Conservation (phyloP, 2,113 vertebrate genomes). For the Nothocercus nigrocapillus region DNA sequence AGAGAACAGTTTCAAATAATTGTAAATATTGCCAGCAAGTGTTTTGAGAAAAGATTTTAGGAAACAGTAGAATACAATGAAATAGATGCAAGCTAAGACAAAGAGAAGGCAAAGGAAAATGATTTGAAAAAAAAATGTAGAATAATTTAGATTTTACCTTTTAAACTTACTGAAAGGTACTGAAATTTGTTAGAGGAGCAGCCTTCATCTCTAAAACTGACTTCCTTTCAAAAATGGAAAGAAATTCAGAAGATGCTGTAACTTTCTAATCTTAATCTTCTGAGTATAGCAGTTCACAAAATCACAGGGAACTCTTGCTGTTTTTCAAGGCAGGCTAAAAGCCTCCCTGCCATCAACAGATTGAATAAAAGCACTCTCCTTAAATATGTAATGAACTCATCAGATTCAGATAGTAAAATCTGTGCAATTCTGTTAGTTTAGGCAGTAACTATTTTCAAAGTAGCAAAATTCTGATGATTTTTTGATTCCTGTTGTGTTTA, state of each 20-base stretch:
- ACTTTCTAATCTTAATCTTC: rapidly evolving
- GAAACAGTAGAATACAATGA: background rate
- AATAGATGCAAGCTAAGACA: background rate
- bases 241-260: background rate
- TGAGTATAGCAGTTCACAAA: background rate
- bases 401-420: background rate
- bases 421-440: background rate
- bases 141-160: background rate
- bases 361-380: background rate
- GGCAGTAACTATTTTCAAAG: background rate
- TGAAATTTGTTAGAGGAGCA: background rate
- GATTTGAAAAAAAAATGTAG: background rate
- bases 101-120: background rate
- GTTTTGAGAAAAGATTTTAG: background rate
- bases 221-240: background rate
- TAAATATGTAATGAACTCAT: background rate
- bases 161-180: background rate
- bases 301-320: background rate
- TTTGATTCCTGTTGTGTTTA: background rate
- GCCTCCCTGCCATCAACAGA: background rate
- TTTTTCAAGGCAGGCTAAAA: background rate
- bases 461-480: background rate
- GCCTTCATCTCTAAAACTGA: background rate
- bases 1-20: background rate
- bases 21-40: background rate